Conservation (phyloP, 2,113 vertebrate species). For the Tetraodon nigroviridis region DNA sequence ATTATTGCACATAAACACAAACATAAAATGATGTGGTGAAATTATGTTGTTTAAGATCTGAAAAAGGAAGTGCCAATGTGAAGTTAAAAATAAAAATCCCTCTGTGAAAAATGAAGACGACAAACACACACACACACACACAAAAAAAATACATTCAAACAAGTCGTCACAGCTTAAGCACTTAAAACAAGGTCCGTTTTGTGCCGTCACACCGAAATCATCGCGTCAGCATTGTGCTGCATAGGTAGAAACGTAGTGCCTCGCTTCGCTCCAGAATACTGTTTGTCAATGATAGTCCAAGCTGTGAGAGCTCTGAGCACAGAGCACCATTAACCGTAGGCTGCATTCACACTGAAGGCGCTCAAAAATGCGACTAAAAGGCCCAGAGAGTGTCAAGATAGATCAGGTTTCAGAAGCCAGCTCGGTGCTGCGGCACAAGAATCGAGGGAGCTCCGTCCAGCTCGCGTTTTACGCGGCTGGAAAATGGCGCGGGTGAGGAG, state of each 20-base stretch:
- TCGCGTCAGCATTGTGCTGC: slow-evolving; percentile 60
- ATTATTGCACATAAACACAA: slow-evolving; percentile 57
- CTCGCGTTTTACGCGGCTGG: slow-evolving; percentile 3
- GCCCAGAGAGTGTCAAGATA: slow-evolving; percentile 15
- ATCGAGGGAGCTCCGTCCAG: slow-evolving; percentile 11
- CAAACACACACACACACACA: too few relatives aligned
- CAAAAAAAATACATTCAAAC: slow-evolving; percentile 74
- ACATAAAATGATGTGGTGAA: slow-evolving; percentile 44
- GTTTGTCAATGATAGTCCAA: slow-evolving; percentile 34
- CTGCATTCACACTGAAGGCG: slow-evolving; percentile 38
- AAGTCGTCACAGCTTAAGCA: slow-evolving; percentile 85
- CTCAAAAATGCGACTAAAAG: slow-evolving; percentile 22
- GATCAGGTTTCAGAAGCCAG: slow-evolving; percentile 24
- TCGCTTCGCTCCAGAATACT: slow-evolving; percentile 41
- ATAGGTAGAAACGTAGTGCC: slow-evolving; percentile 69
- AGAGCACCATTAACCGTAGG: slow-evolving; percentile 16
- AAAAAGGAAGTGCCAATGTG: slow-evolving; percentile 50
- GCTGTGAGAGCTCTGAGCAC: slow-evolving; percentile 29
- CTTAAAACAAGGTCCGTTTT: slow-evolving; percentile 68
- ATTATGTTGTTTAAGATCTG: slow-evolving; percentile 37
- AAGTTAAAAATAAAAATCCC: slow-evolving; percentile 32
- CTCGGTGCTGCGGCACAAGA: slow-evolving; percentile 51
- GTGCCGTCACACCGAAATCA: slow-evolving; percentile 64
- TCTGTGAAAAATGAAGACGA: slow-evolving; percentile 36
- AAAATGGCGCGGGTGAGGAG: slow-evolving; percentile 17